phyloP scores from a whole-genome alignment of 2,888 invertebrate species.

The Muscina levida region DNA sequence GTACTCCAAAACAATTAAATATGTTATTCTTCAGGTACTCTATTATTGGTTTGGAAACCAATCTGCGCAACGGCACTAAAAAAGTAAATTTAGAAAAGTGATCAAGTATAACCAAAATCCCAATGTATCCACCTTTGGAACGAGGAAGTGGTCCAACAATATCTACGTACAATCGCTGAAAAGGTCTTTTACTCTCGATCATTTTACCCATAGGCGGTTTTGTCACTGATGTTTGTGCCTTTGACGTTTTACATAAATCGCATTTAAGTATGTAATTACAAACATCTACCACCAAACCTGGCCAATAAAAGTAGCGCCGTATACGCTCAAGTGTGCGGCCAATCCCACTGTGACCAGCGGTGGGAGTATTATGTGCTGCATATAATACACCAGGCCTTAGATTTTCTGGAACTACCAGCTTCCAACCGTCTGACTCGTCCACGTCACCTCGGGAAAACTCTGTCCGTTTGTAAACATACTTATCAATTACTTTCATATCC shows the following conservation, averaged over 20 bases:
- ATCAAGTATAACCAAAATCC: slow-evolving; percentile 34
- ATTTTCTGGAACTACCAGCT: slow-evolving; percentile 43
- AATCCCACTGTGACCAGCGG: slow-evolving; percentile 43
- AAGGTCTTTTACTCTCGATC: slow-evolving; percentile 19
- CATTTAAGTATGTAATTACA: slow-evolving; percentile 24
- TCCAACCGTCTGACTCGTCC: slow-evolving; percentile 36
- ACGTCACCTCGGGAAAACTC: slow-evolving; percentile 22
- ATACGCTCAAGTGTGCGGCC: slow-evolving; percentile 46
- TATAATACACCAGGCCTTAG: slow-evolving; percentile 12
- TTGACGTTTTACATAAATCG: slow-evolving; percentile 21
- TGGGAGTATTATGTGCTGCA: slow-evolving; percentile 22
- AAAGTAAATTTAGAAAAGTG: slow-evolving; percentile 36
- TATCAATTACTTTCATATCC: slow-evolving; percentile 40
- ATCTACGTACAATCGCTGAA: slow-evolving; percentile 44
- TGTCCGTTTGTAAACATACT: slow-evolving; percentile 31
- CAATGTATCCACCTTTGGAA: slow-evolving; percentile 26
- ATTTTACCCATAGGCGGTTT: slow-evolving; percentile 34
- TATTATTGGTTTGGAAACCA: slow-evolving; percentile 9
- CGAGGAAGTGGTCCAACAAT: slow-evolving; percentile 37
- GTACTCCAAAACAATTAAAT: slow-evolving; percentile 68
- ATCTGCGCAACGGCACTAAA: slow-evolving; percentile 12
- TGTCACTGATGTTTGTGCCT: slow-evolving; percentile 15
- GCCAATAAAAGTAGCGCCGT: slow-evolving; percentile 43
- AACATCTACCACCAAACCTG: slow-evolving; percentile 24
- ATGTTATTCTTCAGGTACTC: slow-evolving; percentile 45